Conservation (phyloP, 2,888 invertebrate genomes). For the Netelia melanura region DNA sequence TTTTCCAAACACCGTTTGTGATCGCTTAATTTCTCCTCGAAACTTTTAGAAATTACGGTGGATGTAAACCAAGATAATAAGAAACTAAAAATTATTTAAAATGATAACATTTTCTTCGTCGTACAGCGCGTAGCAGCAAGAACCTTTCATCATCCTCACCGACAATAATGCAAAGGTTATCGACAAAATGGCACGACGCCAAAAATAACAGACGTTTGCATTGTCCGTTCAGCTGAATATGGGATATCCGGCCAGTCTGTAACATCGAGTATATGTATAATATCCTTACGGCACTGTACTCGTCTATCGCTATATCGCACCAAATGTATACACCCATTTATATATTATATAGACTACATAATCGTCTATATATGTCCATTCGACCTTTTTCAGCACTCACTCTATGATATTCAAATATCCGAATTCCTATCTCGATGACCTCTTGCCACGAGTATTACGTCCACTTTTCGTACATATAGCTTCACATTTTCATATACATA, state of each 20-base stretch:
- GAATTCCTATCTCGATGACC: slow-evolving; percentile 42
- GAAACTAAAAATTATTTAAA: neutral
- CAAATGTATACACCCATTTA: slow-evolving; percentile 44
- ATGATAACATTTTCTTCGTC: slow-evolving; percentile 42
- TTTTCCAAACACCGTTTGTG: too few relatives aligned
- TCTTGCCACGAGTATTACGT: slow-evolving; percentile 34
- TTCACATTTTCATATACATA: slow-evolving; percentile 31
- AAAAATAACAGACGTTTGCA: slow-evolving; percentile 80
- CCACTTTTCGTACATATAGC: slow-evolving; percentile 13
- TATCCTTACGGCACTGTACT: slow-evolving; percentile 18
- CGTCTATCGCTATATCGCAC: neutral
- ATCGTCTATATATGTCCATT: slow-evolving; percentile 37
- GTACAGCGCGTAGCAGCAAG: slow-evolving; percentile 68
- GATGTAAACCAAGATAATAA: too few relatives aligned
- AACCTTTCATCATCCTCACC: slow-evolving; percentile 59
- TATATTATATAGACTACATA: slow-evolving; percentile 50
- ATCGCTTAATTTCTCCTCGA: too few relatives aligned
- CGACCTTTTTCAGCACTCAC: slow-evolving; percentile 43
- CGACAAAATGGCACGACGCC: slow-evolving; percentile 80
- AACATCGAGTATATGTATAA: slow-evolving; percentile 18
- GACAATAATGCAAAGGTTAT: slow-evolving; percentile 79
- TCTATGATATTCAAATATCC: slow-evolving; percentile 57
- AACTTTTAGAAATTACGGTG: too few relatives aligned
- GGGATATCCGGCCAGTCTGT: slow-evolving; percentile 74
- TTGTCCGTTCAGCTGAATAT: slow-evolving; percentile 78